Evolutionary conservation across 2,888 invertebrate species (phyloP).

Genomic region (Diaperis boleti): DNA sequence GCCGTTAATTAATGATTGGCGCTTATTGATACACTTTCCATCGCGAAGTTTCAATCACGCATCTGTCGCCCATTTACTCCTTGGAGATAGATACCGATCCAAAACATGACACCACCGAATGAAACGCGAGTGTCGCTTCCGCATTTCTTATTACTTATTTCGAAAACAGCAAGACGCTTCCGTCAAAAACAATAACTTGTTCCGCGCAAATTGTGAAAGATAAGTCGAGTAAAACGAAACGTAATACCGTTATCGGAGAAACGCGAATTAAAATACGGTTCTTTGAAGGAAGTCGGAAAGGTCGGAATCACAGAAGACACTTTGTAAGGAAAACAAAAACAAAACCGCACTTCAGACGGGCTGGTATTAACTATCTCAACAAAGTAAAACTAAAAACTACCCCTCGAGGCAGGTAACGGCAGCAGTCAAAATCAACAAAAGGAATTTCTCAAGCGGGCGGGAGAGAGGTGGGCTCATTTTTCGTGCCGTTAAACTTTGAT

Average conservation of each 20-base stretch:
- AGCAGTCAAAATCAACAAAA: conserved; percentile 47
- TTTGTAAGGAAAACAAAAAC: conserved; percentile 44
- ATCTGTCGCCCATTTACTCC: too few species aligned
- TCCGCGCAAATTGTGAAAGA: not conserved
- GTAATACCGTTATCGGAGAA: conserved; percentile 22
- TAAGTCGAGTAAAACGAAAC: conserved; percentile 5
- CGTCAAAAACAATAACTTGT: conserved; percentile 1
- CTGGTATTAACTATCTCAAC: conserved; percentile 42
- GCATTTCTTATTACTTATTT: too few species aligned
- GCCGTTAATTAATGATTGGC: too few species aligned
- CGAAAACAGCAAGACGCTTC: not conserved
- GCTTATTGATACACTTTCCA: too few species aligned
- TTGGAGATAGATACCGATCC: too few species aligned
- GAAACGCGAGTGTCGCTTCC: too few species aligned
- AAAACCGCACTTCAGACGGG: conserved; percentile 36
- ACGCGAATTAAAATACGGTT: conserved; percentile 18
- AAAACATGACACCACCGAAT: too few species aligned
- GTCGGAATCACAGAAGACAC: conserved; percentile 39
- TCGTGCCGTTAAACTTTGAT: not conserved
- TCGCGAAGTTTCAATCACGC: too few species aligned
- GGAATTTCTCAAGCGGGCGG: conserved; percentile 32
- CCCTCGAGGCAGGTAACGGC: conserved; percentile 42
- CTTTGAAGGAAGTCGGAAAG: conserved; percentile 27
- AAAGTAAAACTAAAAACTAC: conserved; percentile 45
- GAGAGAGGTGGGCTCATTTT: conserved; percentile 13